Evolutionary conservation across 2,113 vertebrate species (phyloP).

Genomic region (Lampris incognitus): DNA sequence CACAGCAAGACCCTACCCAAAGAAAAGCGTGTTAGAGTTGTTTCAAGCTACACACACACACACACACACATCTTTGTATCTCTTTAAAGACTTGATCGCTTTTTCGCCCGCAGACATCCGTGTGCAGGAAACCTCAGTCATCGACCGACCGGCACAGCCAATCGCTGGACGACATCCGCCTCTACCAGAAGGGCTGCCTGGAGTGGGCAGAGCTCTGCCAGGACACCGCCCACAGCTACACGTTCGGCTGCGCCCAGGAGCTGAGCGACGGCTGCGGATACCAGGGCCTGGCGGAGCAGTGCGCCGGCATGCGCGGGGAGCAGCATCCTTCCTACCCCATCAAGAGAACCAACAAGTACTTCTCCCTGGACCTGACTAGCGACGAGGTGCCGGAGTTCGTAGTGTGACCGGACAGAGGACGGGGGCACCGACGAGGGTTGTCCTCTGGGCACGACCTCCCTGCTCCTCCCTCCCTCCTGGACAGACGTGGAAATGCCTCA

Average conservation of each 20-base stretch:
- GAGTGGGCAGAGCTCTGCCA: constrained; percentile 93
- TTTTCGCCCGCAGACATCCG: constrained; percentile 72
- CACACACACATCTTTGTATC: too few relatives aligned
- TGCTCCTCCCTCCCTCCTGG: background rate
- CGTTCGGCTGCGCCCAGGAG: constrained; percentile 93
- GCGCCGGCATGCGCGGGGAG: constrained; percentile 85
- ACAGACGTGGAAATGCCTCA: constrained; percentile 36
- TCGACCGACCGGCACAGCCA: constrained; percentile 96
- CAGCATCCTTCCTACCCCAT: constrained; percentile 86
- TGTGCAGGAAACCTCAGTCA: constrained; percentile 89
- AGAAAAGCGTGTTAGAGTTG: too few relatives aligned
- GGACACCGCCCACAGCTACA: constrained; percentile 97
- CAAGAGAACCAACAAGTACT: constrained; percentile 98
- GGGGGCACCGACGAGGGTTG: constrained; percentile 1
- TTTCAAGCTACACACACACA: too few relatives aligned
- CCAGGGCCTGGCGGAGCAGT: constrained; percentile 91
- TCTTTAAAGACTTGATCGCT: too few relatives aligned
- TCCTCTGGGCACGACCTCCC: constrained; percentile 23
- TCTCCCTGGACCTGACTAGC: constrained; percentile 93
- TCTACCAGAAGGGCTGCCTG: constrained; percentile 95
- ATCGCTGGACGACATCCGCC: constrained; percentile 94
- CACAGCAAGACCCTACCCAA: too few relatives aligned
- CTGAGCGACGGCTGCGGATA: constrained; percentile 85
- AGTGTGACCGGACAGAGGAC: constrained; percentile 80
- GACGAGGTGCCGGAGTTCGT: constrained; percentile 97